A percentile compares a stretch with the other conserved stretches of the same genome.
These are phyloP conservation scores for Gouania willdenowi DNA, from an alignment of 2,797 vertebrate species.

Conservation along the genomic window DNA sequence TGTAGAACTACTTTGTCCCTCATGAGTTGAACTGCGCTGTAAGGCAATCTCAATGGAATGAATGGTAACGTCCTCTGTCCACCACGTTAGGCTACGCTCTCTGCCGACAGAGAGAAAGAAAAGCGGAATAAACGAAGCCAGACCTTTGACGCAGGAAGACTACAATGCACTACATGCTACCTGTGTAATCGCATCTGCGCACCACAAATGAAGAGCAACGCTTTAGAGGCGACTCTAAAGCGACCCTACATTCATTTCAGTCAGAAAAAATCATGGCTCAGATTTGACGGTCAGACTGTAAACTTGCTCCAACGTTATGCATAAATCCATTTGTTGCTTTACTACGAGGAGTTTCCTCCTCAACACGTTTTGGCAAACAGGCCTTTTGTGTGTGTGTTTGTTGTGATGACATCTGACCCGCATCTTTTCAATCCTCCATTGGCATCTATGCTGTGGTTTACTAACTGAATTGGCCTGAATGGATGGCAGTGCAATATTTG, in stretches of 20 bases:
- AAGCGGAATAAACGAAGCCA: slow-evolving; percentile 40
- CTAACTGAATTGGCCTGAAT: slow-evolving; percentile 69
- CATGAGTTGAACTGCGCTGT: slow-evolving; percentile 57
- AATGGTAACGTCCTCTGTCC: slow-evolving; percentile 48
- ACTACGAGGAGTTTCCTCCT: slow-evolving; percentile 11
- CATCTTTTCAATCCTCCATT: slow-evolving; percentile 72
- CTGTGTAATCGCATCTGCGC: slow-evolving; percentile 59
- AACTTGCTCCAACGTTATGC: slow-evolving; percentile 71
- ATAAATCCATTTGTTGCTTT: slow-evolving; percentile 71
- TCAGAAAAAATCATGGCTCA: slow-evolving; percentile 75
- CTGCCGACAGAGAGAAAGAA: slow-evolving; percentile 35
- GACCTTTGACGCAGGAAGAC: slow-evolving; percentile 68
- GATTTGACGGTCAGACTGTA: slow-evolving; percentile 76
- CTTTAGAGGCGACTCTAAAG: slow-evolving; percentile 66
- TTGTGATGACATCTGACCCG: slow-evolving; percentile 67
- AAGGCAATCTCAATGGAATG: slow-evolving; percentile 74
- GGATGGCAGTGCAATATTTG: slow-evolving; percentile 77
- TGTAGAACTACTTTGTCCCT: slow-evolving; percentile 51
- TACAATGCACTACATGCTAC: slow-evolving; percentile 71
- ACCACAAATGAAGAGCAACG: slow-evolving; percentile 70
- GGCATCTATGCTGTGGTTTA: slow-evolving; percentile 73
- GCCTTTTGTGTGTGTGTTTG: slow-evolving; percentile 63
- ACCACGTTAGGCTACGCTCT: slow-evolving; percentile 49
- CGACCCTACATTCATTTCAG: slow-evolving; percentile 75
- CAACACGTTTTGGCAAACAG: slow-evolving; percentile 69